Evolutionary conservation across 2,888 invertebrate genomes (phyloP), one percentile per base, ranked within the genome.

Genomic region (Mimachlamys varia): DNA sequence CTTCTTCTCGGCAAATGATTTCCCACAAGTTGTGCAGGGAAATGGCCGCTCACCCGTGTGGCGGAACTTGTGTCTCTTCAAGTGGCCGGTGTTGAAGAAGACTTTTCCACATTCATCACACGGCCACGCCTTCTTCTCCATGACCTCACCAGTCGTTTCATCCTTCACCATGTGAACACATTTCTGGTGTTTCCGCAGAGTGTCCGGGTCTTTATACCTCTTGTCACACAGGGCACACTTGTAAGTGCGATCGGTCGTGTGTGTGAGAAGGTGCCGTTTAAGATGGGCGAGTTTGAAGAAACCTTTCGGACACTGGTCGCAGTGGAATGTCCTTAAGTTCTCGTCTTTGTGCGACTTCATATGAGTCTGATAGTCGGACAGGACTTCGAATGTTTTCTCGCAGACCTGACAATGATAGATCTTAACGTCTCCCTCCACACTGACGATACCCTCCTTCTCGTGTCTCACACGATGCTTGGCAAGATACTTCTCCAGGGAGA

Each of bases 261-360:
- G 92, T 19, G 91, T 90, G 88, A 92, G 55, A n/a, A 91, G 88
- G 88, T 92, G 92, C 15, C 91, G 88, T 87, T 91, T 92, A 44
- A 92, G 89, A 50, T 92, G 92, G 10, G 92, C 90, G 17, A 89
- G 88, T 37, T 91, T 92, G 37, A 91, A 91, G 55, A 91, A 92
- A 1, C 91, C 62, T 55, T 92, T 92, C 0, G 91, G 89, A 89
- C 92, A 92, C 87, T 89, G 87, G 22, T 88, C 89, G 49, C 92
- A 92, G 19, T 92, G 91, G 88, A 90, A 90, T 44, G 89, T 90
- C 7, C 92, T 88, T n/a, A 90, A 89, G 12, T 90, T 90, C 17
- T 89, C 92, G 7, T 91, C 91, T 3, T 89, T 92, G 88, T 92
- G 92, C 5, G 88, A 88, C 37, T 91, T 88, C 88, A 92, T 89